phyloP scores from a whole-genome alignment of 1,140 invertebrate genomes.

The Tetragonula clypearis region DNA sequence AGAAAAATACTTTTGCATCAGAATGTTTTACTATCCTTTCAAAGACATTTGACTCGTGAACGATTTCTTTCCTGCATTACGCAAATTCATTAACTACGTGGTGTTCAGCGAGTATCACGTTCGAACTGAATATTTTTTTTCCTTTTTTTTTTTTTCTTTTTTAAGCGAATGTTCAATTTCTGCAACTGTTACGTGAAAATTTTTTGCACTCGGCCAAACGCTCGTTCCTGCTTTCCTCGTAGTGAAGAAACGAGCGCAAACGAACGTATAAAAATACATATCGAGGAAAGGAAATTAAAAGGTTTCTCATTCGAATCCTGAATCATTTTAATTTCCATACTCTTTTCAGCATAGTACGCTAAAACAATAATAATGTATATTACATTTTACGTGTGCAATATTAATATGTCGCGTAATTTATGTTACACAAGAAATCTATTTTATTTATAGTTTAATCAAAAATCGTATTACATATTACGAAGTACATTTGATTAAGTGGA shows the following conservation, averaged over 20 bases:
- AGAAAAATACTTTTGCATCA: not conserved
- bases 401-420: too few relatives aligned
- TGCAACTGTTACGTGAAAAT: not conserved
- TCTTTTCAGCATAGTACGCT: not conserved
- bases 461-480: not conserved
- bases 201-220: not conserved
- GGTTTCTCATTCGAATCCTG: not conserved
- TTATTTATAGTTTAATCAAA: too few relatives aligned
- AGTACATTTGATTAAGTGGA: too few relatives aligned
- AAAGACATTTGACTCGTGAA: not conserved
- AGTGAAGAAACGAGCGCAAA: not conserved
- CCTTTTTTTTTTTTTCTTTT: not conserved
- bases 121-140: not conserved
- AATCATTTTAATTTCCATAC: not conserved
- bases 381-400: too few relatives aligned
- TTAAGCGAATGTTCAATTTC: not conserved
- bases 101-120: not conserved
- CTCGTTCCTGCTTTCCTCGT: not conserved
- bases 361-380: not conserved
- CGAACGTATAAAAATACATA: too few relatives aligned
- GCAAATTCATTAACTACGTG: not conserved
- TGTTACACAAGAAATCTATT: too few relatives aligned
- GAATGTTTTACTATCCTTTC: not conserved
- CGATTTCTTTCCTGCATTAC: constrained; percentile 27
- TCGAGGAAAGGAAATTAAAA: not conserved